Percentiles rank a stretch among this genome's conserved stretches.
These are phyloP conservation scores for Scylla paramamosain DNA, from an alignment of 1,140 invertebrate genomes.

Conservation along the genomic window DNA sequence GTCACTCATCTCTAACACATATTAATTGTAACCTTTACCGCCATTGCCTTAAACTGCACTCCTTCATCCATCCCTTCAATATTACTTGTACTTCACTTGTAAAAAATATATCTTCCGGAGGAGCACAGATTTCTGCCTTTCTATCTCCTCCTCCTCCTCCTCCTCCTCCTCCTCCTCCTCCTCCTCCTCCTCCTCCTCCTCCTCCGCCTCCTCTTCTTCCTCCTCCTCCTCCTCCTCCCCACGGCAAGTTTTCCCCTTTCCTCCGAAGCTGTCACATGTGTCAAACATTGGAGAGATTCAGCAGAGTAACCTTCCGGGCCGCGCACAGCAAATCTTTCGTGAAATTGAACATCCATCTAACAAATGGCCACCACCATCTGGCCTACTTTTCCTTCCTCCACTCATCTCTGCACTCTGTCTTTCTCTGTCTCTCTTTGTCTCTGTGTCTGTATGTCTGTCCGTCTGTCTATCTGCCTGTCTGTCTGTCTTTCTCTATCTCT, in stretches of 20 bases:
- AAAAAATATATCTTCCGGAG: no score
- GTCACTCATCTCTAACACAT: no score
- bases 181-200: not conserved
- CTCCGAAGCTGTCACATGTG: not conserved
- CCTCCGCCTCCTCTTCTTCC: not conserved
- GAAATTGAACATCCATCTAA: slow-evolving; percentile 53
- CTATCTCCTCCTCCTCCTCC: not conserved
- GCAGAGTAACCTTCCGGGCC: not conserved
- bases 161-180: not conserved
- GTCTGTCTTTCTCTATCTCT: not conserved
- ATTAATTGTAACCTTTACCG: no score
- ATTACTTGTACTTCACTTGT: no score
- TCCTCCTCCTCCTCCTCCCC: not conserved
- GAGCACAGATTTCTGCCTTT: no score
- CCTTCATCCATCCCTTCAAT: no score
- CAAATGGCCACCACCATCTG: slow-evolving; percentile 36
- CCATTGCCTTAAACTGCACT: no score
- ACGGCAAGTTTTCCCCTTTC: not conserved
- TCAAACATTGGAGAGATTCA: slow-evolving; percentile 5
- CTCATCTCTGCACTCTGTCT: not conserved
- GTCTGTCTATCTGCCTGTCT: not conserved
- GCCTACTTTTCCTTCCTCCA: not conserved
- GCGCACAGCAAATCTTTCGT: slow-evolving; percentile 42
- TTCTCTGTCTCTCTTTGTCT: not conserved
- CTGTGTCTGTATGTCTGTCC: not conserved